phyloP scores from a whole-genome alignment of 2,113 vertebrate species.

The Cygnus atratus region DNA sequence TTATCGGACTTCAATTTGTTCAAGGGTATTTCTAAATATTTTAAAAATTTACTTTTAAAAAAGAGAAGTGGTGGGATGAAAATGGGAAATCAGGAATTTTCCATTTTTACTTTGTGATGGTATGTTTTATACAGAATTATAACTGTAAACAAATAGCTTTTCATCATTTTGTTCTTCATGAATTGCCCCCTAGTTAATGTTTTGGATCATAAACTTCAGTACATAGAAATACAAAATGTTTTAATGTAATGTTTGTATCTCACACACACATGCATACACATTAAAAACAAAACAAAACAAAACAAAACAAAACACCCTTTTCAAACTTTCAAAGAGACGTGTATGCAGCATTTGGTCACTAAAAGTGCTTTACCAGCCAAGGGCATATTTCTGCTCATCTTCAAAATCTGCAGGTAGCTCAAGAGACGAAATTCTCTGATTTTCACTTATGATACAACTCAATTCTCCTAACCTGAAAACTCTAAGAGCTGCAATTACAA shows the following conservation, averaged over 20 bases:
- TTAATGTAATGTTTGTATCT: neutral
- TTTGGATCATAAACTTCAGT: neutral
- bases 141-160: neutral
- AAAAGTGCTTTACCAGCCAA: neutral
- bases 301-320: neutral
- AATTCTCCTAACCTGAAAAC: neutral
- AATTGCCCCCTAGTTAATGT: neutral
- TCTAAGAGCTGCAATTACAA: neutral
- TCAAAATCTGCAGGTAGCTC: neutral
- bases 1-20: neutral
- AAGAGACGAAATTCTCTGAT: neutral
- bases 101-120: neutral
- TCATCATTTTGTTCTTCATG: neutral
- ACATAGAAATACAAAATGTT: neutral
- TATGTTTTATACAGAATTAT: neutral
- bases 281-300: neutral
- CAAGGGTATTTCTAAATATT: neutral
- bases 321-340: neutral
- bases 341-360: neutral
- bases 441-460: neutral
- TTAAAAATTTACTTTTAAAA: neutral
- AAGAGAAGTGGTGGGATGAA: neutral
- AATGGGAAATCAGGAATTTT: neutral
- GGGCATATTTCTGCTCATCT: neutral
- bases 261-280: neutral